Evolutionary conservation across 2,113 vertebrate species (phyloP).

Genomic region (Suricata suricatta): DNA sequence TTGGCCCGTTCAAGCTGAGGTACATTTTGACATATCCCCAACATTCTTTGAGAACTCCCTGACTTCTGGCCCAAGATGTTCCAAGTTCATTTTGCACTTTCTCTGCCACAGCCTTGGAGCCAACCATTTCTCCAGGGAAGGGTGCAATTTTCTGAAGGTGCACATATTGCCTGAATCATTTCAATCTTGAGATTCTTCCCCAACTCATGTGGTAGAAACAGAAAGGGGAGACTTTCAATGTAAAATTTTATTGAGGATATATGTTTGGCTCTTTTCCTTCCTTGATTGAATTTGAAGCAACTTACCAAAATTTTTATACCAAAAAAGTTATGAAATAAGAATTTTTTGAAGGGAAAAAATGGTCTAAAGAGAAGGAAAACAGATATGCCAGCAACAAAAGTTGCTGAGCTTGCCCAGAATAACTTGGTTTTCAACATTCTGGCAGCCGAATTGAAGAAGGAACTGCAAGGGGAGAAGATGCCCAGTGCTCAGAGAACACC

Average conservation of each 20-base stretch:
- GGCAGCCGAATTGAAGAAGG: conserved; percentile 3
- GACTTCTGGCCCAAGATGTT: background rate
- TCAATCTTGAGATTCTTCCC: background rate
- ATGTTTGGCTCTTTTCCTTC: background rate
- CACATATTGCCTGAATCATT: background rate
- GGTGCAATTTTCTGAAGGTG: background rate
- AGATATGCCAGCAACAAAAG: background rate
- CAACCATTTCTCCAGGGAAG: conserved; percentile 6
- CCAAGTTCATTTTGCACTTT: background rate
- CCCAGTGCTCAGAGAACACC: background rate
- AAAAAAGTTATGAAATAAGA: background rate
- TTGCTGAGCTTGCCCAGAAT: conserved; percentile 3
- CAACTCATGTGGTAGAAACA: background rate
- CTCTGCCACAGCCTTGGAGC: background rate
- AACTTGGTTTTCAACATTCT: background rate
- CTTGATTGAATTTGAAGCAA: background rate
- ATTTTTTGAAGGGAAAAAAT: conserved; percentile 7
- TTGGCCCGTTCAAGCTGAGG: background rate
- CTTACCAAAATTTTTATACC: background rate
- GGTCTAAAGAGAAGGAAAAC: background rate
- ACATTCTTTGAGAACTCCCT: background rate
- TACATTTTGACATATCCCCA: background rate
- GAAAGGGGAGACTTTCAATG: background rate
- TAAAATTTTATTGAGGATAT: background rate
- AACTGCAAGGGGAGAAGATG: background rate